Evolutionary conservation across 2,113 vertebrate species (phyloP).

Genomic region (Ceuthmochares aereus): DNA sequence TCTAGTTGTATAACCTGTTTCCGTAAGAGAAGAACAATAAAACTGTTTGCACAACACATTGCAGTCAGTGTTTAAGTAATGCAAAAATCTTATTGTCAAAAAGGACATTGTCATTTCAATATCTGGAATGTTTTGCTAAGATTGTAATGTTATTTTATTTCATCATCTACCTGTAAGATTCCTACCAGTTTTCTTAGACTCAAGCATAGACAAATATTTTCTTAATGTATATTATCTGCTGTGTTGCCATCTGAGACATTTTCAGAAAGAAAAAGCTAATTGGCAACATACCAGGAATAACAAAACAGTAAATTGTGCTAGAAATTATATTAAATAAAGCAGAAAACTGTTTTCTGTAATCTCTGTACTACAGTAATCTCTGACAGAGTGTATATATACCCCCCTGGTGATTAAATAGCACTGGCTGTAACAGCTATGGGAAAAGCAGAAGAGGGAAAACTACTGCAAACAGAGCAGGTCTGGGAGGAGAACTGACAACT

Average conservation of each 20-base stretch:
- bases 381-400: not conserved
- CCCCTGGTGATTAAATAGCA: not conserved
- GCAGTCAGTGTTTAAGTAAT: not conserved
- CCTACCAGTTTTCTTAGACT: not conserved
- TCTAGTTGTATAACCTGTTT: conserved; percentile 8
- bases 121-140: conserved; percentile 7
- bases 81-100: not conserved
- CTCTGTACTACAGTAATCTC: not conserved
- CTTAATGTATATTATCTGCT: not conserved
- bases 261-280: not conserved
- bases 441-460: not conserved
- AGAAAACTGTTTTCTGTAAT: not conserved
- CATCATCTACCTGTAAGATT: not conserved
- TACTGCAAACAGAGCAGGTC: not conserved
- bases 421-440: not conserved
- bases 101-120: conserved; percentile 20
- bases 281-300: not conserved
- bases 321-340: not conserved
- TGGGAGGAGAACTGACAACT: not conserved
- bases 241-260: not conserved
- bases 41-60: conserved; percentile 30
- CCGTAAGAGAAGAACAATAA: not conserved
- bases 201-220: not conserved
- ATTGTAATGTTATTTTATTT: conserved; percentile 10
- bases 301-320: not conserved